Conservation (phyloP, 92 coral and sea anemone species). For the Diadumene lineata region DNA sequence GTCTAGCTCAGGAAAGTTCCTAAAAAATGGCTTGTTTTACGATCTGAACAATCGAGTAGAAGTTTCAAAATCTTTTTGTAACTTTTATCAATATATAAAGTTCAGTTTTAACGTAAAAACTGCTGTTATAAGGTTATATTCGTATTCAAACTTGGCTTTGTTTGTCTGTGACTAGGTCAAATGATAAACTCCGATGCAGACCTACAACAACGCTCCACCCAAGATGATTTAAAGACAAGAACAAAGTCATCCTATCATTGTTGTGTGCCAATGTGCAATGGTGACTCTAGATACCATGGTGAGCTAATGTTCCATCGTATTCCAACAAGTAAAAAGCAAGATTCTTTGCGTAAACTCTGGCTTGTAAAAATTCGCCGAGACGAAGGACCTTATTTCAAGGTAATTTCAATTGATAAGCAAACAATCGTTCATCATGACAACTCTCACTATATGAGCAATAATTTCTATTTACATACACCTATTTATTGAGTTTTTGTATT, state of each 20-base stretch:
- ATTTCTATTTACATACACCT: no score
- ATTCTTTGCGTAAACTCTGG: constrained; percentile 28
- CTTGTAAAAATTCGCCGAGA: constrained; percentile 46
- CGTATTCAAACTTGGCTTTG: constrained; percentile 13
- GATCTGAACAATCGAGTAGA: background rate
- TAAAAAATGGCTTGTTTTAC: background rate
- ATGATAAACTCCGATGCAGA: constrained; percentile 31
- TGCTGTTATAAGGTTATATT: constrained; percentile 5
- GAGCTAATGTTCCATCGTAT: constrained; percentile 37
- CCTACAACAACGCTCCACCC: constrained; percentile 24
- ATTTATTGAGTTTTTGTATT: no score
- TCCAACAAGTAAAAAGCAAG: constrained; percentile 22
- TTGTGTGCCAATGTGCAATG: constrained; percentile 57
- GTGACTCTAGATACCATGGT: constrained; percentile 33
- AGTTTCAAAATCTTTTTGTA: background rate
- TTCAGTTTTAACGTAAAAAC: background rate
- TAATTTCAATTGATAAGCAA: no score
- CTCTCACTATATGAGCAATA: no score
- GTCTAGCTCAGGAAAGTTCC: background rate
- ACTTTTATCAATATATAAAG: no score
- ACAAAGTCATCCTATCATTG: constrained; percentile 54
- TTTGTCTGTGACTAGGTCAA: constrained; percentile 14
- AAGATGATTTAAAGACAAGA: constrained; percentile 25
- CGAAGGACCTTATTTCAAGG: constrained; percentile 55
- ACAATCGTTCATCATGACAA: no score